Evolutionary conservation across 1,140 invertebrate genomes (phyloP), one percentile per base, ranked within the genome.

Genomic region (Limonius californicus): DNA sequence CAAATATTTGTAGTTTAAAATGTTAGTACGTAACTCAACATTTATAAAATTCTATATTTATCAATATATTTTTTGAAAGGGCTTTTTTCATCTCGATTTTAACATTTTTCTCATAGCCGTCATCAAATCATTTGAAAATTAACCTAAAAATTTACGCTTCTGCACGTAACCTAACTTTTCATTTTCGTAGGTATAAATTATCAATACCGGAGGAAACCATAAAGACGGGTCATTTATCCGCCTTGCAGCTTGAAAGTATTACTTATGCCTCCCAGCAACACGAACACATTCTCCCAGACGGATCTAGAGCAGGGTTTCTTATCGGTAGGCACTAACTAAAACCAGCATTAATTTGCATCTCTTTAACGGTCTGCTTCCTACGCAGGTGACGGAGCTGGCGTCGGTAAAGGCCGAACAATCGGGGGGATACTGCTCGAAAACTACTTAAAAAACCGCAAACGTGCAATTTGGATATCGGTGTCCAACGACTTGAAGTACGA

Each of bases 401-500:
- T 99, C 18, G 98, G 98, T 42, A 99, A 99, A 81, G 98, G 98
- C 42, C 84, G 98, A 64, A 99, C 97, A 1, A 95, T 99, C 68
- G 97, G 94, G 2, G 97, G 97, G 35, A 92, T 99, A 32, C 99
- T 99, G 68, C 97, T 88, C 79, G 98, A 99, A 81, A 99, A 99
- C 79, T 99, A 95, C 74, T 72, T 97, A 20, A 90, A 90, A 71
- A 93, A 94, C 0, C 80, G 97, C 53, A 98, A 97, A 79, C 87
- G 92, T 70, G 90, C 97, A 1, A 85, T 99, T 62, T 99, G 97
- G 97, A 88, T 99, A 30, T 98, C 95, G 15, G 97, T 99, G 1
- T 98, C 95, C 0, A 97, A 97, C 81, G 98, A 99, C 83, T 83
- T 99, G 54, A 97, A 96, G 79, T 98, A 97, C 75, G 98, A 99